Conservation (phyloP, 2,113 vertebrate genomes). For the Sula dactylatra region DNA sequence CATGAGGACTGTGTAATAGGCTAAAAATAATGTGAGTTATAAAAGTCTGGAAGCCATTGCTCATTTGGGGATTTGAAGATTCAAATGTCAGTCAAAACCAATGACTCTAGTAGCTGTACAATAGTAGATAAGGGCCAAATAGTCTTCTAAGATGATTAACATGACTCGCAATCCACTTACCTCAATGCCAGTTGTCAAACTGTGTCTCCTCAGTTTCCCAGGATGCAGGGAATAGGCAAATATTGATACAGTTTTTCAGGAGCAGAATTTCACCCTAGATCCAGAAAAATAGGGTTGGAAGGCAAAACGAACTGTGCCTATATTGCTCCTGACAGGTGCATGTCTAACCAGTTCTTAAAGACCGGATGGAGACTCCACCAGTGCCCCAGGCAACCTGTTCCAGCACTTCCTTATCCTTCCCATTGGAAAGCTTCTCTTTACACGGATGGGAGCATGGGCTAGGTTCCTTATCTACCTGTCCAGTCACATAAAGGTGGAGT, state of each 20-base stretch:
- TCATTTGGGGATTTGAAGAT: conserved; percentile 28
- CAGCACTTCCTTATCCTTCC: neutral
- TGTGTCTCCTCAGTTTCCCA: neutral
- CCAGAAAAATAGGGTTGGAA: conserved; percentile 21
- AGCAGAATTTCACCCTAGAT: neutral
- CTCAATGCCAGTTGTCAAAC: neutral
- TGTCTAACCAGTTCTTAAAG: neutral
- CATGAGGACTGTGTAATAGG: conserved; percentile 54
- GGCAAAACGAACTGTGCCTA: neutral
- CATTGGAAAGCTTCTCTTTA: neutral
- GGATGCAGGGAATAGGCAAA: neutral
- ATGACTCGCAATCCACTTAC: neutral
- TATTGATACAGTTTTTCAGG: neutral
- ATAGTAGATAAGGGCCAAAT: neutral
- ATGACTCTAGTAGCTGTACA: conserved; percentile 7
- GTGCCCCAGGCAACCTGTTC: neutral
- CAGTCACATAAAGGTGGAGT: neutral
- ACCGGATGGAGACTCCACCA: neutral
- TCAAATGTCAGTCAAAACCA: neutral
- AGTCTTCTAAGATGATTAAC: neutral
- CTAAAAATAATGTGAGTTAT: conserved; percentile 70
- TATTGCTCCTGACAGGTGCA: neutral
- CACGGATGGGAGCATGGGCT: neutral
- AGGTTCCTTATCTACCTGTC: neutral
- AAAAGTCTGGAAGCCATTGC: conserved; percentile 59